Evolutionary conservation across 2,888 invertebrate species (phyloP), one percentile per base, ranked within the genome.

Genomic region (Drosophila paranaensis): DNA sequence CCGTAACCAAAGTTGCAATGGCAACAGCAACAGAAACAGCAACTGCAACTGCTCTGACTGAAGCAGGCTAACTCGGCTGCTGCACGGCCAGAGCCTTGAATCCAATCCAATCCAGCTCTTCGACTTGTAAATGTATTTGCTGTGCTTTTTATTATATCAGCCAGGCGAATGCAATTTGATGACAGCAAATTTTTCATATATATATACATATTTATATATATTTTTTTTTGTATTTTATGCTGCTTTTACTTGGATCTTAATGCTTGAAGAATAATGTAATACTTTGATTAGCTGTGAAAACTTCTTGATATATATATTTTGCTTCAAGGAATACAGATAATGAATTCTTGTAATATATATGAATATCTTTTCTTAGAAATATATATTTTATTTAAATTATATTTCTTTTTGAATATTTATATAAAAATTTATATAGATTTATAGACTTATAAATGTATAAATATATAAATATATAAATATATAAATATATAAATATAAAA

Each of bases 1-100:
- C 79, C 69, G 68, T 70, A 76, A 74, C 80, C 80, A 60, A 80
- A 76, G 77, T 75, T 86, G 81, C 83, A 78, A 69, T 62, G 67
- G 67, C 63, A n/a, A 51, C 61, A 66, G 45, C 46, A 42, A 33
- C 33, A 33, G 10, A 10, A 33, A 9, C 10, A 10, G n/a, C 40
- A 40, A 16, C 9, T 3, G 40, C 40, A 40, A 9, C n/a, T 0
- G n/a, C 40, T 43, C 11, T 48, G 33, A 45, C 33, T 66, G 45
- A 50, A 50, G 16, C 45, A 69, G 50, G 16, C 45, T 70, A 74
- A 66, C 65, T 66, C 60, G 53, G 54, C 57, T 71, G 61, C 71
- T 37, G 55, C 66, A 70, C 73, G 79, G 66, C 50, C 62, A 64
- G 74, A 83, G 88, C 72, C 71, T 65, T 80, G n/a, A 48, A 48